phyloP scores from a whole-genome alignment of 2,888 invertebrate genomes.

The Microctonus aethiopoides region DNA sequence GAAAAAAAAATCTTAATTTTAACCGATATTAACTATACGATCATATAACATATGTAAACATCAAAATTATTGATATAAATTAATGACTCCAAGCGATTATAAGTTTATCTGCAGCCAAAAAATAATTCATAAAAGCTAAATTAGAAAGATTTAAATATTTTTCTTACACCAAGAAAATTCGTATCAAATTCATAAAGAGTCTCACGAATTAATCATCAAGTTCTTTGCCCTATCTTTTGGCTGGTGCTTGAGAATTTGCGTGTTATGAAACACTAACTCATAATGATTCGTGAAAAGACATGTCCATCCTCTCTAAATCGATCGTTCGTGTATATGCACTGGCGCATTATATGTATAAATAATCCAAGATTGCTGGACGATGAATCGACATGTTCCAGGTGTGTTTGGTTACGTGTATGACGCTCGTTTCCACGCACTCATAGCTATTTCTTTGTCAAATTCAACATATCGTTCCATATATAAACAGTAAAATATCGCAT shows the following conservation, averaged over 20 bases:
- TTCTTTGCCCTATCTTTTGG: conserved; percentile 7
- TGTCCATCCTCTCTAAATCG: conserved; percentile 21
- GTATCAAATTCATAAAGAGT: neutral
- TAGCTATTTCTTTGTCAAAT: neutral
- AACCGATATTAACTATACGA: too few species aligned
- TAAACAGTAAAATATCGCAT: neutral
- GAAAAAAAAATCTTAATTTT: neutral
- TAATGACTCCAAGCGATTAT: too few species aligned
- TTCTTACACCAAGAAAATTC: too few species aligned
- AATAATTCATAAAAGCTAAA: too few species aligned
- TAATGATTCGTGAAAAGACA: conserved; percentile 10
- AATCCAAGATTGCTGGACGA: conserved; percentile 11
- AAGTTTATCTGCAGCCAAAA: too few species aligned
- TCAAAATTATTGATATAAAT: too few species aligned
- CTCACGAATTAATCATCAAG: neutral
- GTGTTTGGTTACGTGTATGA: conserved; percentile 11
- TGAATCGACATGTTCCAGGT: conserved; percentile 17
- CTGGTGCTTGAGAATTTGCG: conserved; percentile 22
- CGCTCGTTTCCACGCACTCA: neutral
- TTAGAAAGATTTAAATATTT: too few species aligned
- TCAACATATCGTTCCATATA: neutral
- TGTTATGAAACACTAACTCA: conserved; percentile 25
- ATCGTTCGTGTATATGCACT: conserved; percentile 4
- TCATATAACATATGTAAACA: too few species aligned
- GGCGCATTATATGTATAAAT: conserved; percentile 7